Evolutionary conservation across 2,113 vertebrate genomes (phyloP).

Genomic region (Gopherus evgoodei): DNA sequence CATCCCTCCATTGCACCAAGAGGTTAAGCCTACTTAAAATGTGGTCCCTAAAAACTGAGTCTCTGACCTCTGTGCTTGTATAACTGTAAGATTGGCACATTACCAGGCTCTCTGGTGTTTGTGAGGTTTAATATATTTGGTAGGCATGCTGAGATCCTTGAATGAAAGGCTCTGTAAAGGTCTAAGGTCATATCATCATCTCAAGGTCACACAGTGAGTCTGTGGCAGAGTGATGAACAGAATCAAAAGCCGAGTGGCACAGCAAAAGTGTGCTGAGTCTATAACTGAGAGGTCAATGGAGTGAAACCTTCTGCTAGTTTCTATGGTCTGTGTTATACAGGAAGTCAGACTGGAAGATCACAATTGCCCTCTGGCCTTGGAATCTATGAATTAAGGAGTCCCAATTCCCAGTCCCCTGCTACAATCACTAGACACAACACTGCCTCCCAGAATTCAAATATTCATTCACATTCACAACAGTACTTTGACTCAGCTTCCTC

Average conservation of each 20-base stretch:
- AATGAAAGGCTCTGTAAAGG: rapidly evolving
- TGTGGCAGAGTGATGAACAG: background rate
- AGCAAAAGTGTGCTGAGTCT: background rate
- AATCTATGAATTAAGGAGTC: background rate
- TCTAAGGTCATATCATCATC: background rate
- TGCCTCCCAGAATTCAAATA: background rate
- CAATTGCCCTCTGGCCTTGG: background rate
- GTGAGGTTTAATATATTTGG: background rate
- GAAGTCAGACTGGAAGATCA: background rate
- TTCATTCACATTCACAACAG: background rate
- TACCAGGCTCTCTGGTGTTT: background rate
- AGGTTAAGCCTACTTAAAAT: background rate
- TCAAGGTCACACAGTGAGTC: background rate
- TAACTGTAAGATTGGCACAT: rapidly evolving
- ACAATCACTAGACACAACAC: background rate
- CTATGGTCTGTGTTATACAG: background rate
- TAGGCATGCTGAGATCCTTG: background rate
- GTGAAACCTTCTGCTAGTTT: background rate
- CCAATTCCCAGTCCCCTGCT: background rate
- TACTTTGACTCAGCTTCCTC: background rate
- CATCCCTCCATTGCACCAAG: rapidly evolving
- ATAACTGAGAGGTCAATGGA: background rate
- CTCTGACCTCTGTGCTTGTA: background rate
- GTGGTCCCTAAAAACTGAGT: background rate
- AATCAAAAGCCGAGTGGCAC: background rate